Evolutionary conservation across 2,113 vertebrate species (phyloP).

Genomic region (Xerus inauris): DNA sequence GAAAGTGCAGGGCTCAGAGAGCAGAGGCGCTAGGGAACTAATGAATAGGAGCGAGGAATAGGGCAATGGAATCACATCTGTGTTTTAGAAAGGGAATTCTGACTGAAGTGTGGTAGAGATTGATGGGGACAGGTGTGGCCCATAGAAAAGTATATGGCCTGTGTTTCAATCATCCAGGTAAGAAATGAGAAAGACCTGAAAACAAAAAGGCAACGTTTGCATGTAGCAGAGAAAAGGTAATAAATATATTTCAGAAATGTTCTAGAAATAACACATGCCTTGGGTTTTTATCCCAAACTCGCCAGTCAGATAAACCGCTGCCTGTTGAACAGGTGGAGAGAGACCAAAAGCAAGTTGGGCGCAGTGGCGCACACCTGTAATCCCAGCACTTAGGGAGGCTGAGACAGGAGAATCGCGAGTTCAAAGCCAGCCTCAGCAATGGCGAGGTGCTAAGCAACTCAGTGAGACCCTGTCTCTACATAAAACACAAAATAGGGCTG

Average conservation of each 20-base stretch:
- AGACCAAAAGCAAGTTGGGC: background rate
- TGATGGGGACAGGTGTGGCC: background rate
- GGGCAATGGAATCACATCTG: background rate
- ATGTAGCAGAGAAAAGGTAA: background rate
- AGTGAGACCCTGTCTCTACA: too few species aligned
- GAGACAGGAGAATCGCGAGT: too few species aligned
- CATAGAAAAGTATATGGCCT: background rate
- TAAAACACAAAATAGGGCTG: too few species aligned
- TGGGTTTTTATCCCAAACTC: background rate
- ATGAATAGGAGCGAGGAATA: too few species aligned
- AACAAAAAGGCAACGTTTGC: background rate
- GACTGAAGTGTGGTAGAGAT: background rate
- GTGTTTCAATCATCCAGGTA: background rate
- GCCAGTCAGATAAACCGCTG: background rate
- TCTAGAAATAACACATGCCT: background rate
- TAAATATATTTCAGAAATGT: background rate
- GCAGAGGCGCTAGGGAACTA: background rate
- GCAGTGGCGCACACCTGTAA: too few species aligned
- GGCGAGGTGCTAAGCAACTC: too few species aligned
- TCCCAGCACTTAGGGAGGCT: too few species aligned
- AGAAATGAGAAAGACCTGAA: background rate
- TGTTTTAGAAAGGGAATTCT: background rate
- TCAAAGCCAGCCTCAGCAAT: too few species aligned
- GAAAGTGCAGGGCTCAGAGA: background rate
- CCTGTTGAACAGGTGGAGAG: background rate